Evolutionary conservation across 2,888 invertebrate species (phyloP), one percentile per base, ranked within the genome.

Genomic region (Lithosia quadra): DNA sequence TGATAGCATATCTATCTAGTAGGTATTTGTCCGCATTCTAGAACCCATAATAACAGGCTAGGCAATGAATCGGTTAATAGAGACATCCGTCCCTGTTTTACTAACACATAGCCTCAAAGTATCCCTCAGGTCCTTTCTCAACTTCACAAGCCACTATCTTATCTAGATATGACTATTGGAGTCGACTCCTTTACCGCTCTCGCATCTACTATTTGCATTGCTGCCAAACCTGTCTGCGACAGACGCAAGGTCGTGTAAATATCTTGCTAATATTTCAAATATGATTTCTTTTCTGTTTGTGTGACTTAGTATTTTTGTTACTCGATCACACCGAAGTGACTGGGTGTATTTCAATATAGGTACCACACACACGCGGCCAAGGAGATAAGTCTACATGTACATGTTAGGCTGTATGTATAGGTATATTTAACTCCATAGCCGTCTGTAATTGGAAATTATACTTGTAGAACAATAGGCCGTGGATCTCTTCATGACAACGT

Each of bases 201-300:
- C 34, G 34, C 58, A 28, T 58, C 33, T 9, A 15, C 33, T 9
- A 15, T 57, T 57, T 58, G 58, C 28, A 18, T 33, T 18, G 58
- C n/a, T 58, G 28, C 33, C 58, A 58, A 58, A 58, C 33, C 58
- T 33, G 33, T 33, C 33, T 58, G n/a, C 58, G n/a, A 58, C 0
- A 58, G n/a, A 58, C 11, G 15, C 33, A 58, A 58, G 58, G 58
- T 58, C 58, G n/a, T 58, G 2, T 28, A 18, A 33, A 33, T 58
- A 58, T 58, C 15, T 56, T 21, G 24, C 28, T 58, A 58, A 58
- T 58, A n/a, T 18, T 33, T 34, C 2, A 58, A 18, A 15, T n/a
- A 0, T 9, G 13, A 34, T 33, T 58, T 58, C 8, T 10, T 58
- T n/a, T 28, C 18, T 33, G 58, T 58, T 58, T 58, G 18, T 8